Conservation (phyloP, 1,140 invertebrate species). For the Marisa cornuarietis region DNA sequence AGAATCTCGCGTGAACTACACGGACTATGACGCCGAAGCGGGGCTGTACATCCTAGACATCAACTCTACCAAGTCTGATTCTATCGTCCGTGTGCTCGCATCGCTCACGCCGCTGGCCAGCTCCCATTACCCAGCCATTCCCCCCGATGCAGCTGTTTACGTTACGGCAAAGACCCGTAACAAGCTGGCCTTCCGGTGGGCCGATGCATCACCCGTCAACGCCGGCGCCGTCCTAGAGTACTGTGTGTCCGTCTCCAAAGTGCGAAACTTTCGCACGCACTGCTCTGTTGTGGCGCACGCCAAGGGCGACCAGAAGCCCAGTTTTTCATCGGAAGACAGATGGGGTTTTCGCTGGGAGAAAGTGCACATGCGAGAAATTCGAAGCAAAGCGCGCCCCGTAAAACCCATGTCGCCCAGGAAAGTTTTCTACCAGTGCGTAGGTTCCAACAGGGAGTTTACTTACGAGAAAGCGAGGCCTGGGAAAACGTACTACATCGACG, state of each 20-base stretch:
- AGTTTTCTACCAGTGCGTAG: conserved; percentile 52
- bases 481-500: conserved; percentile 60
- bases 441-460: conserved; percentile 51
- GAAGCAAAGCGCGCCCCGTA: conserved; percentile 34
- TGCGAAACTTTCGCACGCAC: conserved; percentile 48
- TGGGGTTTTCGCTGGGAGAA: conserved; percentile 56
- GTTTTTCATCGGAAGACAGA: conserved; percentile 32
- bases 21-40: conserved; percentile 9
- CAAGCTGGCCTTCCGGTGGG: conserved; percentile 44
- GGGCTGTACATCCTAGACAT: conserved; percentile 53
- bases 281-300: conserved; percentile 51
- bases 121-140: conserved; percentile 44
- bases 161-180: conserved; percentile 33
- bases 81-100: conserved; percentile 38
- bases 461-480: conserved; percentile 46
- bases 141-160: conserved; percentile 36
- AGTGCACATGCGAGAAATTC: conserved; percentile 19
- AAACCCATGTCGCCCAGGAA: conserved; percentile 28
- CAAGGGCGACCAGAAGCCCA: conserved; percentile 41
- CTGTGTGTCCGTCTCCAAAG: conserved; percentile 51
- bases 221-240: conserved; percentile 44
- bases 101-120: conserved; percentile 32
- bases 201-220: conserved; percentile 27
- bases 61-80: conserved; percentile 33
- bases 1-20: conserved; percentile 37